Conservation (phyloP, 2,888 invertebrate species). For the Rhingia campestris region DNA sequence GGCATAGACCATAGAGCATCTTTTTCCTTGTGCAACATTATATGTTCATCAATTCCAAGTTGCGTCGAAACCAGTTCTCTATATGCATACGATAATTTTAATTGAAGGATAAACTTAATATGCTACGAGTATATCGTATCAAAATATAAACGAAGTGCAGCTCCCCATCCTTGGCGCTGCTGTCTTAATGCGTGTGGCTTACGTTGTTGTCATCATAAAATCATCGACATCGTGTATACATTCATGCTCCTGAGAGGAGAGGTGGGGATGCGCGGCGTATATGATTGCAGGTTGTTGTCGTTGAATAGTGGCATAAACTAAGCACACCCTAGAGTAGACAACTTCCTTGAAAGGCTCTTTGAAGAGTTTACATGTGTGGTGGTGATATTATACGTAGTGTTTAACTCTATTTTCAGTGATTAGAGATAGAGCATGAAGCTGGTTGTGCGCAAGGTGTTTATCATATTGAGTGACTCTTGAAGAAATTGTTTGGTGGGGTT, state of each 20-base stretch:
- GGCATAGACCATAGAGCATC: conserved; percentile 6
- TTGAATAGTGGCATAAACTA: conserved; percentile 35
- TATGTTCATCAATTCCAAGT: conserved; percentile 20
- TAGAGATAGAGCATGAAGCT: conserved; percentile 62
- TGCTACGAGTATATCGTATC: background rate
- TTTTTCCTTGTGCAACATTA: conserved; percentile 5
- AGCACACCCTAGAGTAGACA: conserved; percentile 58
- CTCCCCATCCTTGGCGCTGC: background rate
- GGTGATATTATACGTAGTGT: conserved; percentile 48
- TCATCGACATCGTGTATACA: conserved; percentile 37
- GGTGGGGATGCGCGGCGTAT: background rate
- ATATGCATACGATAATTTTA: conserved; percentile 42
- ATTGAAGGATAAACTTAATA: conserved; percentile 61
- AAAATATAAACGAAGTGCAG: conserved; percentile 31
- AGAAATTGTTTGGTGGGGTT: conserved; percentile 54
- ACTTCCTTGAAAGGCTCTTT: conserved; percentile 65
- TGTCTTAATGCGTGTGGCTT: conserved; percentile 38
- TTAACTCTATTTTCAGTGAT: conserved; percentile 55
- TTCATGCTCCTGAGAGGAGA: conserved; percentile 4
- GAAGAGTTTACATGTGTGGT: conserved; percentile 50
- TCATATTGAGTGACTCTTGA: conserved; percentile 59
- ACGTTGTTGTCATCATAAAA: conserved; percentile 58
- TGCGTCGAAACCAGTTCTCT: conserved; percentile 34
- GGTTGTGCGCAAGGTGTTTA: conserved; percentile 37
- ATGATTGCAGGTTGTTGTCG: conserved; percentile 2